Percentiles rank a stretch among this genome's conserved stretches.
These are phyloP conservation scores for Zophobas morio DNA, from an alignment of 1,140 invertebrate species.

Conservation along the genomic window DNA sequence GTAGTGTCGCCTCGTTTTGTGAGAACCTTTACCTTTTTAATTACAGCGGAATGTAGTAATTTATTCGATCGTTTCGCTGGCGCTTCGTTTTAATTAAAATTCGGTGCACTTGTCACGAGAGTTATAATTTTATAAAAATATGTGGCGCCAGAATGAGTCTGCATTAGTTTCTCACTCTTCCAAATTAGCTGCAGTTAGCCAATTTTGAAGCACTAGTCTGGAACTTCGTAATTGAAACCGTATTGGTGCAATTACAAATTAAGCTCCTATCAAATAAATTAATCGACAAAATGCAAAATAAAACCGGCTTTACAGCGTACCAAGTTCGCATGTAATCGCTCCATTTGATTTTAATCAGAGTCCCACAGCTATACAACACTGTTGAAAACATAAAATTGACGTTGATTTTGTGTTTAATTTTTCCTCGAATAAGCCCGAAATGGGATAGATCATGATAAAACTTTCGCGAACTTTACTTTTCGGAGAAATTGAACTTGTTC, in stretches of 20 bases:
- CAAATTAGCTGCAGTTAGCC: constrained; percentile 4
- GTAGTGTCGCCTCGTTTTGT: not conserved
- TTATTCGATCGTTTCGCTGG: constrained; percentile 22
- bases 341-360: constrained; percentile 17
- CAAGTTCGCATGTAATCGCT: constrained; percentile 16
- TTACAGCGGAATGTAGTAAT: constrained; percentile 27
- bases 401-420: constrained; percentile 21
- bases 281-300: constrained; percentile 13
- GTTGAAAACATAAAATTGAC: constrained; percentile 14
- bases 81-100: constrained; percentile 42
- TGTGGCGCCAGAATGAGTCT: not conserved
- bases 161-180: constrained; percentile 1
- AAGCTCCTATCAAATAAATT: constrained; percentile 2
- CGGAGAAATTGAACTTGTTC: not conserved
- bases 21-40: constrained; percentile 31
- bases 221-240: constrained; percentile 25
- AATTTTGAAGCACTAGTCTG: constrained; percentile 13
- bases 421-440: not conserved
- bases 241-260: constrained; percentile 32
- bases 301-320: constrained; percentile 1
- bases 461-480: not conserved
- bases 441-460: constrained; percentile 6
- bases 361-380: not conserved
- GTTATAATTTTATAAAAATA: constrained; percentile 30
- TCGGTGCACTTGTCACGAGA: constrained; percentile 29